Evolutionary conservation across 2,888 invertebrate species (phyloP).

Genomic region (Philhelius pedissequus): DNA sequence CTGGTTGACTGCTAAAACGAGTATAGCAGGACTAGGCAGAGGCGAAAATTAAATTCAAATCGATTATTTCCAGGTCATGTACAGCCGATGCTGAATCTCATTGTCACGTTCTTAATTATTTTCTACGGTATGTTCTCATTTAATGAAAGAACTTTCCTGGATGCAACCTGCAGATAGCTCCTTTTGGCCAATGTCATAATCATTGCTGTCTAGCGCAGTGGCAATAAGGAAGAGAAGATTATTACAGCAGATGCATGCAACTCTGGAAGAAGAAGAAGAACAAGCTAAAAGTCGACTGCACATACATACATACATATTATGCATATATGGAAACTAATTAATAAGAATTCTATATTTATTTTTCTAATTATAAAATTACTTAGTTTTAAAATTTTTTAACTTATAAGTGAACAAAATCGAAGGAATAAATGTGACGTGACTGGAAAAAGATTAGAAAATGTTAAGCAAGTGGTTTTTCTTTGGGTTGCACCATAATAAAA

Average conservation of each 20-base stretch:
- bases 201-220: conserved; percentile 20
- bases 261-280: background rate
- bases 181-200: conserved; percentile 58
- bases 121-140: conserved; percentile 57
- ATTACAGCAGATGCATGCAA: background rate
- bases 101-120: conserved; percentile 69
- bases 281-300: conserved; percentile 17
- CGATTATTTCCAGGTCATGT: conserved; percentile 67
- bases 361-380: conserved; percentile 59
- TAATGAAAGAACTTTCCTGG: conserved; percentile 64
- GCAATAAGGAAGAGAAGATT: background rate
- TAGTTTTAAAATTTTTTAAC: conserved; percentile 45
- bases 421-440: conserved; percentile 42
- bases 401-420: conserved; percentile 21
- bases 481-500: background rate
- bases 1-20: background rate
- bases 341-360: conserved; percentile 61
- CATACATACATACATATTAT: background rate
- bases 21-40: background rate
- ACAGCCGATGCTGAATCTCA: conserved; percentile 65
- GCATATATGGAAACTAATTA: conserved; percentile 51
- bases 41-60: conserved; percentile 66
- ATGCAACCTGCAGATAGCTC: conserved; percentile 64
- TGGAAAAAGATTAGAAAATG: conserved; percentile 22
- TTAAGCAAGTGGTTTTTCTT: background rate